These are phyloP conservation scores for Dermatophagoides farinae DNA, from an alignment of 1,140 invertebrate genomes.

Conservation along the genomic window DNA sequence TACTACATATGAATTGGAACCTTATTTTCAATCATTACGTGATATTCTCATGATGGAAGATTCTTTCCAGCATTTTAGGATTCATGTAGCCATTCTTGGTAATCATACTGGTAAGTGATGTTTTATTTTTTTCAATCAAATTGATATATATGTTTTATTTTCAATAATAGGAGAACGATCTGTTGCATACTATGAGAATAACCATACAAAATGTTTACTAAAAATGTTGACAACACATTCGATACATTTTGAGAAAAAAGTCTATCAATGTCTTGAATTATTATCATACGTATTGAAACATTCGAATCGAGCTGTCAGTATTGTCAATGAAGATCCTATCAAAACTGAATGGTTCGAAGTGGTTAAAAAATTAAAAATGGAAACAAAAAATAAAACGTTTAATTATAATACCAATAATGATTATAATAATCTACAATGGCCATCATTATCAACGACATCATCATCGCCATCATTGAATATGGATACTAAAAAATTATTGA, in stretches of 20 bases:
- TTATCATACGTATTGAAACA: slow-evolving; percentile 72
- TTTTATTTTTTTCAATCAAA: neutral
- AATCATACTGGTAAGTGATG: slow-evolving; percentile 11
- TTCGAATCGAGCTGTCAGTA: slow-evolving; percentile 45
- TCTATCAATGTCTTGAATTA: slow-evolving; percentile 91
- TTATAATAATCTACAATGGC: no score
- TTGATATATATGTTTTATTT: slow-evolving; percentile 6
- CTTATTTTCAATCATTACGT: slow-evolving; percentile 70
- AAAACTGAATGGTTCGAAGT: no score
- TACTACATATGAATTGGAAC: slow-evolving; percentile 63
- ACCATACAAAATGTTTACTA: slow-evolving; percentile 68
- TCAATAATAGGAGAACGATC: neutral
- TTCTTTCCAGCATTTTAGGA: slow-evolving; percentile 79
- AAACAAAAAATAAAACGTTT: no score
- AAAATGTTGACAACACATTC: slow-evolving; percentile 71
- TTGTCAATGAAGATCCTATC: slow-evolving; percentile 43
- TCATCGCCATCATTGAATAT: no score
- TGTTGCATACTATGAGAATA: slow-evolving; percentile 20
- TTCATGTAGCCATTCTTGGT: slow-evolving; percentile 75
- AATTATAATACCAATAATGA: no score
- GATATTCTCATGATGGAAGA: slow-evolving; percentile 74
- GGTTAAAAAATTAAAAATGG: no score
- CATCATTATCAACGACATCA: no score
- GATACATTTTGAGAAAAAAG: slow-evolving; percentile 82
- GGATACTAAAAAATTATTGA: no score